A percentile compares a stretch with the other conserved stretches of the same genome.
Evolutionary conservation across 2,113 vertebrate genomes (phyloP).

Genomic region (Nerophis ophidion): DNA sequence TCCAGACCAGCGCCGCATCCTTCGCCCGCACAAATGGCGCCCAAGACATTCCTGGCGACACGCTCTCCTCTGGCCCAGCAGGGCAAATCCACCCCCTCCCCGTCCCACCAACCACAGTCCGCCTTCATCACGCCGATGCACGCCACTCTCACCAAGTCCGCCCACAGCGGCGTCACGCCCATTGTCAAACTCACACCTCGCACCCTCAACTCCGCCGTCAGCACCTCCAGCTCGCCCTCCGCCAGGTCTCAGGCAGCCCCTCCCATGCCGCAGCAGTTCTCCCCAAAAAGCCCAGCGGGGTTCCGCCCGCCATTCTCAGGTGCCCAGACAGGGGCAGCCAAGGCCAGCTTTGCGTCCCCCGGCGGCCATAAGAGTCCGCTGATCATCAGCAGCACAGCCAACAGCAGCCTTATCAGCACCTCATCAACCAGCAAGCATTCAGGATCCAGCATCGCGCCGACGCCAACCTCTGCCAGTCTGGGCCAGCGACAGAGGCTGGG

Average conservation of each 20-base stretch:
- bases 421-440: constrained; percentile 60
- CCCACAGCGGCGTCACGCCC: constrained; percentile 68
- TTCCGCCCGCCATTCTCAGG: constrained; percentile 64
- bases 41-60: constrained; percentile 49
- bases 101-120: constrained; percentile 56
- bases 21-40: constrained; percentile 62
- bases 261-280: constrained; percentile 61
- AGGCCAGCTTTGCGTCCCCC: constrained; percentile 49
- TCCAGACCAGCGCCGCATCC: constrained; percentile 58
- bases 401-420: constrained; percentile 62
- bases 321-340: constrained; percentile 42
- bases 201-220: constrained; percentile 21
- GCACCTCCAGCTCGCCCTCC: constrained; percentile 37
- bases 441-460: constrained; percentile 51
- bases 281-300: constrained; percentile 50
- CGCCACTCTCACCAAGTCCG: constrained; percentile 73
- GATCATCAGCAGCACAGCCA: constrained; percentile 49
- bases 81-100: constrained; percentile 37
- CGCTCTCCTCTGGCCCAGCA: constrained; percentile 31
- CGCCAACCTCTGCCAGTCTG: constrained; percentile 33
- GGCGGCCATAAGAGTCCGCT: constrained; percentile 59
- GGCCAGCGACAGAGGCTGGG: constrained; percentile 61
- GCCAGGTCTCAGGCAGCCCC: constrained; percentile 59
- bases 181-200: constrained; percentile 73
- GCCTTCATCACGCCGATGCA: constrained; percentile 79